A percentile compares a stretch with the other conserved stretches of the same genome.
Evolutionary conservation across 2,113 vertebrate genomes (phyloP).

Genomic region (Prionailurus viverrinus): DNA sequence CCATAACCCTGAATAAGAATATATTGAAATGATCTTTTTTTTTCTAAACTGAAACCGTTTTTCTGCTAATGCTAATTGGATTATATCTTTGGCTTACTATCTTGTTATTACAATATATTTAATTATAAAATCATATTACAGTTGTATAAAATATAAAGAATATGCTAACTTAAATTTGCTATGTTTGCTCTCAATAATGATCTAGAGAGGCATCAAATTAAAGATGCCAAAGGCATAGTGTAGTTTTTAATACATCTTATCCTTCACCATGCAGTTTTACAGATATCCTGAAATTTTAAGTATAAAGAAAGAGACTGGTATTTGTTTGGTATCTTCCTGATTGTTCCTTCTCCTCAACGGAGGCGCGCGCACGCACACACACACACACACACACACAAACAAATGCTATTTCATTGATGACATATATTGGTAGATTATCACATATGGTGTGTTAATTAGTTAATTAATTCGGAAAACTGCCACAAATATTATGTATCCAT

Average conservation of each 20-base stretch:
- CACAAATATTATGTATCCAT: constrained; percentile 59
- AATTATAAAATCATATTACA: constrained; percentile 5
- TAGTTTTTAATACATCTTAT: neutral
- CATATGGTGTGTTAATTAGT: constrained; percentile 51
- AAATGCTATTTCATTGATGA: constrained; percentile 2
- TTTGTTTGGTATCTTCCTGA: neutral
- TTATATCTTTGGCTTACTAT: neutral
- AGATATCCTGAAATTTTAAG: constrained; percentile 11
- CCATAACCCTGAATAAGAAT: neutral
- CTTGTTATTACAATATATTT: neutral
- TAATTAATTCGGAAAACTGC: constrained; percentile 64
- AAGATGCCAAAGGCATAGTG: neutral
- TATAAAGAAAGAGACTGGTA: neutral
- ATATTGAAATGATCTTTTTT: neutral
- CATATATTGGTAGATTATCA: neutral
- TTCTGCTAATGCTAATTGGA: neutral
- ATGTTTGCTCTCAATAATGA: neutral
- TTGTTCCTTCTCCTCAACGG: neutral
- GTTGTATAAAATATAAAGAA: constrained; percentile 13
- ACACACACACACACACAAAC: neutral
- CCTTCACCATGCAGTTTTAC: neutral
- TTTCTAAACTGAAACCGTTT: neutral
- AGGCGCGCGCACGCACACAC: neutral
- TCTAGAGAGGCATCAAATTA: neutral
- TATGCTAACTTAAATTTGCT: constrained; percentile 44